phyloP scores from a whole-genome alignment of 2,113 vertebrate species.

The Xenopus borealis region DNA sequence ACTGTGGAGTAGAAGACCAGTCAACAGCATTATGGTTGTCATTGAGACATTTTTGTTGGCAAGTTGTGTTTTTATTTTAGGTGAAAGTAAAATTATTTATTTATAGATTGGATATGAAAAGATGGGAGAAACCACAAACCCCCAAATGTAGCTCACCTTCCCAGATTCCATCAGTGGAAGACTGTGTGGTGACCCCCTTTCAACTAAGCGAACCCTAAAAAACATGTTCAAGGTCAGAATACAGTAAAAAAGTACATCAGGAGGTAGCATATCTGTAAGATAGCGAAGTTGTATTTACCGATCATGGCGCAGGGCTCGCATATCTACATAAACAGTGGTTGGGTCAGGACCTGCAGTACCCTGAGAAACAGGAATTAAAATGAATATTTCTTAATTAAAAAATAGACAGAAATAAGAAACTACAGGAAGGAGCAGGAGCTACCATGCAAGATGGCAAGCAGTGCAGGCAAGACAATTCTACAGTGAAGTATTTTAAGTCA shows the following conservation, averaged over 20 bases:
- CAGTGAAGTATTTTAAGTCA: neutral
- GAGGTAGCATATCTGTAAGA: neutral
- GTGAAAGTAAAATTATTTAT: no score
- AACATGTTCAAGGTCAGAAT: slow-evolving; percentile 34
- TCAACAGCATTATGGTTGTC: no score
- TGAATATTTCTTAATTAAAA: slow-evolving; percentile 9
- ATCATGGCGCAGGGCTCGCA: slow-evolving; percentile 91
- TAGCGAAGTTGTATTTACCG: slow-evolving; percentile 64
- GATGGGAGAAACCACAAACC: no score
- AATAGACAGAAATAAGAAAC: neutral
- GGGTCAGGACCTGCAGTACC: slow-evolving; percentile 94
- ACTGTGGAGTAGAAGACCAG: no score
- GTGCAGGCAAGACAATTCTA: neutral
- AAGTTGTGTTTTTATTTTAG: no score
- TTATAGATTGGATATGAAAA: no score
- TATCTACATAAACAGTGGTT: slow-evolving; percentile 93
- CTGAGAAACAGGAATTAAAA: slow-evolving; percentile 60
- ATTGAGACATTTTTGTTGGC: no score
- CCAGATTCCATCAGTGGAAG: slow-evolving; percentile 93
- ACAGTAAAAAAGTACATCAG: neutral
- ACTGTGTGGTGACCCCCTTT: slow-evolving; percentile 93
- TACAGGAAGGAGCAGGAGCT: slow-evolving; percentile 11
- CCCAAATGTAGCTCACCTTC: slow-evolving; percentile 69
- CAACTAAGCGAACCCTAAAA: slow-evolving; percentile 87
- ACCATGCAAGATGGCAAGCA: slow-evolving; percentile 39